Percentiles rank a stretch among this genome's conserved stretches.
Evolutionary conservation across 2,113 vertebrate species (phyloP).

Genomic region (Saccopteryx leptura): DNA sequence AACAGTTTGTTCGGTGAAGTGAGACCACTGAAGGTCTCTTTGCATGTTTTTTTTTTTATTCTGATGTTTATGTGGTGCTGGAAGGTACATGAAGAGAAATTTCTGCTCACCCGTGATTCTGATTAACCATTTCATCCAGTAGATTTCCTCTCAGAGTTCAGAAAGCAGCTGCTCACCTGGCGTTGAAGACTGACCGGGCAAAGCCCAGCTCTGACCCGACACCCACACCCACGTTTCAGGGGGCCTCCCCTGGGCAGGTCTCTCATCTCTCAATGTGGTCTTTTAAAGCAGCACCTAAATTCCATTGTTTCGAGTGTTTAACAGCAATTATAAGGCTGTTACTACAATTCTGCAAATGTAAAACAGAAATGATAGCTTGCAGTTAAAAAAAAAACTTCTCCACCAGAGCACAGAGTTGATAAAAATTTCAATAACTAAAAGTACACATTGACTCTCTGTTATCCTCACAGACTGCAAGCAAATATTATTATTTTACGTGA

Average conservation of each 20-base stretch:
- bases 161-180: constrained; percentile 29
- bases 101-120: constrained; percentile 53
- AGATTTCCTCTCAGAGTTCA: constrained; percentile 65
- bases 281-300: constrained; percentile 51
- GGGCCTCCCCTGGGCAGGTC: not conserved
- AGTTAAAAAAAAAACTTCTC: not conserved
- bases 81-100: constrained; percentile 84
- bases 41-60: constrained; percentile 78
- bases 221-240: not conserved
- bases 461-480: constrained; percentile 45
- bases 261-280: constrained; percentile 36
- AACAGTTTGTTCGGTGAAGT: constrained; percentile 88
- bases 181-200: not conserved
- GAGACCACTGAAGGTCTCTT: constrained; percentile 88
- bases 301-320: not conserved
- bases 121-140: constrained; percentile 73
- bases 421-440: not conserved
- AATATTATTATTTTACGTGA: constrained; percentile 30
- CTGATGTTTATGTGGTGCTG: constrained; percentile 81
- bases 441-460: not conserved
- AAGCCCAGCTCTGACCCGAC: not conserved
- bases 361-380: constrained; percentile 41
- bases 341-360: not conserved
- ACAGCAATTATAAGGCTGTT: not conserved
- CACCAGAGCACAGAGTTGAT: not conserved